Evolutionary conservation across 1,140 invertebrate genomes (phyloP), one percentile per base, ranked within the genome.

Genomic region (Sitobion miscanthi): DNA sequence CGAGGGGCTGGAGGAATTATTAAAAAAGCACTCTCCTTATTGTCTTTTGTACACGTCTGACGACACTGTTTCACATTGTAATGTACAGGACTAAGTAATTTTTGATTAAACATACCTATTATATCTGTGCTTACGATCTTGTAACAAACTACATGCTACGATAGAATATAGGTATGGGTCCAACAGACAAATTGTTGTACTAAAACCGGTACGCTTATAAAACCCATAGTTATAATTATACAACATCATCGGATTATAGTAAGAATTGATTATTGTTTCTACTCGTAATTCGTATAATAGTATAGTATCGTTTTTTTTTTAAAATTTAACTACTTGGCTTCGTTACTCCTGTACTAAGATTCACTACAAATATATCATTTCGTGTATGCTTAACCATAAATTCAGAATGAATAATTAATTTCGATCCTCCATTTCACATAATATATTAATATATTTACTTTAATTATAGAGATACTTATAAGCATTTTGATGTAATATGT

Each of bases 1-100:
- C 62, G 30, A 77, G 14, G 14, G 62, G 14, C 0, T 77, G 62
- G 62, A 77, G 1, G 5, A n/a, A 77, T 38, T 54, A 83, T 42
- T 11, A 42, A 45, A 49, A 89, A 89, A 89, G 38, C 47, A 89
- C n/a, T 89, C 11, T 89, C 2, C 87, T 89, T 89, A 54, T 89
- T 49, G 49, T 38, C 54, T 86, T 25, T n/a, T n/a, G 85, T 86
- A 47, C 25, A n/a, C 85, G 30, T 17, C 14, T 11, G 62, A 69
- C 8, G 11, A 69, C 62, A n/a, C 8, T 17, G 30, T 69, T 77
- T 17, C 14, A 2, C 4, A 30, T 17, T 14, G n/a, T 30, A n/a
- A 30, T 35, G 11, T n/a, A 69, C 11, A 77, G 5, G 30, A 77
- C 14, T n/a, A n/a, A 69, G 25, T 14, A 77, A 9, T n/a, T 25